Evolutionary conservation across 2,888 invertebrate genomes (phyloP), one percentile per base, ranked within the genome.

Genomic region (Stenolophus ochropezus): DNA sequence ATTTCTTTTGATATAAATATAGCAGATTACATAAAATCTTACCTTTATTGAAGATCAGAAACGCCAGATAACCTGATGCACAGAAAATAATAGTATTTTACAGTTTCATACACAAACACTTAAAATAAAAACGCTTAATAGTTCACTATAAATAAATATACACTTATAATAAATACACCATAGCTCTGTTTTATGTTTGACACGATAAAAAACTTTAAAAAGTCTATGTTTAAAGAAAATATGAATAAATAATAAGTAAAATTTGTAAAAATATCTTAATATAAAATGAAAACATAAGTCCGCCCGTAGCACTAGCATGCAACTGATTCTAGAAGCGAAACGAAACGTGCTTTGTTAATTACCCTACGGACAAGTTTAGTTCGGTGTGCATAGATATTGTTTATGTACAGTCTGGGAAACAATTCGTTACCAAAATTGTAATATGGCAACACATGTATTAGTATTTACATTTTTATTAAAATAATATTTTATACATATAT

Each of bases 401-500:
- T 4, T 21, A 21, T 21, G 16, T 18, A 56, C 56, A 51, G 51
- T 51, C 33, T 8, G 11, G 18, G 56, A 20, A 56, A 56, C 20
- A 56, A 11, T 56, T 0, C 14, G 2, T 18, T 56, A 20, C 56
- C 51, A 53, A 53, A 53, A 53, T 53, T 53, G 16, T 53, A 53
- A 53, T 16, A 6, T 56, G 21, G 56, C 56, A 56, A 56, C 56
- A 6, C 33, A 69, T 69, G 42, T 47, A 73, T 58, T 47, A 80
- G 76, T 84, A 84, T 84, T 84, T 85, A 82, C 85, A 84, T 85
- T 87, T 87, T 88, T 88, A 87, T 88, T 88, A 88, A 88, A 88
- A 87, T 87, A 88, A 87, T 87, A 87, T 86, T 87, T 88, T 88
- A 85, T 87, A 87, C 88, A 88, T 86, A 87, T 85, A 86, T 85